Conservation (phyloP, 2,113 vertebrate species). For the Cryptomyrus ogoouensis region DNA sequence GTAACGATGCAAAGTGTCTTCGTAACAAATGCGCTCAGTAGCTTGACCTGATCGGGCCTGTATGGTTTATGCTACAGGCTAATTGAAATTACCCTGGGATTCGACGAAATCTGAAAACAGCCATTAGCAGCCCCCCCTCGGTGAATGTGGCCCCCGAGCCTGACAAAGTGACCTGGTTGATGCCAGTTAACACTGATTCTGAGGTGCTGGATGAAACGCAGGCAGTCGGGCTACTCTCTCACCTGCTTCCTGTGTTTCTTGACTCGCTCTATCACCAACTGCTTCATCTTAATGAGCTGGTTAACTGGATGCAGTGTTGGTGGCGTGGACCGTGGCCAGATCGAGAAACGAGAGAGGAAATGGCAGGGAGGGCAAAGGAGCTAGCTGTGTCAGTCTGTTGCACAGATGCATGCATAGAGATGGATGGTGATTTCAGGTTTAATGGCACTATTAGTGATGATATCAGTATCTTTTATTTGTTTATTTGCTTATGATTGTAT, state of each 20-base stretch:
- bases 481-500: background rate
- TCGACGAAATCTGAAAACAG: background rate
- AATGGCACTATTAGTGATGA: background rate
- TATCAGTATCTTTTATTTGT: background rate
- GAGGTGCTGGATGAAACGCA: background rate
- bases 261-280: background rate
- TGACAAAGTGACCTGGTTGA: background rate
- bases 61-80: background rate
- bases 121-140: background rate
- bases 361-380: background rate
- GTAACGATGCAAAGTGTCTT: background rate
- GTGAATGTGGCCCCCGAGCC: background rate
- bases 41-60: background rate
- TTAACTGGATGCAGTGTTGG: background rate
- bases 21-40: background rate
- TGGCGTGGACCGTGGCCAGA: background rate
- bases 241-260: background rate
- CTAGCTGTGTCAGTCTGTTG: background rate
- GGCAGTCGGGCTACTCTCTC: background rate
- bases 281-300: background rate
- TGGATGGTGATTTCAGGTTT: background rate
- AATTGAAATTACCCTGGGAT: conserved; percentile 15
- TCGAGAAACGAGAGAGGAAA: background rate
- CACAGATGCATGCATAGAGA: background rate
- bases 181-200: background rate